These are phyloP conservation scores for Sander lucioperca DNA, from an alignment of 2,113 vertebrate species.

Conservation along the genomic window DNA sequence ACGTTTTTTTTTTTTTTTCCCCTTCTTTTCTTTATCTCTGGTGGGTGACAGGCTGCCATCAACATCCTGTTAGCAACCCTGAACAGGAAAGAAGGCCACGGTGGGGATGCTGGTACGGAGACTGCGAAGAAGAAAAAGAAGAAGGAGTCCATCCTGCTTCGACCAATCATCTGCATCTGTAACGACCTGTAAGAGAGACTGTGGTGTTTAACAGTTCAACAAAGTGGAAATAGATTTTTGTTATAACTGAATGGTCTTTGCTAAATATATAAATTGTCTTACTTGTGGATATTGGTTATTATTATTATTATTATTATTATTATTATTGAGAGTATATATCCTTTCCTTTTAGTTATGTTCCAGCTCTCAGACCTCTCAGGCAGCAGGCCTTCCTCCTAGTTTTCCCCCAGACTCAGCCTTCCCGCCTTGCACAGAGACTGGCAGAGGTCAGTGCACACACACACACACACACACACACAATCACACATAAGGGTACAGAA, in stretches of 20 bases:
- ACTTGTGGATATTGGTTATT: background rate
- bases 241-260: background rate
- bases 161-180: conserved; percentile 97
- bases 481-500: background rate
- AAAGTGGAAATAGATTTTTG: background rate
- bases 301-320: too few relatives aligned
- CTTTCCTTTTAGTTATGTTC: conserved; percentile 86
- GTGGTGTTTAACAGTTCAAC: background rate
- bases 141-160: conserved; percentile 84
- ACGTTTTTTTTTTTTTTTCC: background rate
- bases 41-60: conserved; percentile 88
- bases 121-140: conserved; percentile 82
- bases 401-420: conserved; percentile 89
- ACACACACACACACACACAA: background rate
- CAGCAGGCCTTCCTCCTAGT: conserved; percentile 91
- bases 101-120: conserved; percentile 61
- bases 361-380: conserved; percentile 90
- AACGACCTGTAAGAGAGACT: conserved; percentile 91
- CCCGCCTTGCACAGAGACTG: conserved; percentile 92
- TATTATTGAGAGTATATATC: background rate
- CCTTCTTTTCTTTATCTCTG: background rate
- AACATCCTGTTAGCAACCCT: conserved; percentile 87
- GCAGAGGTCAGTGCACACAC: conserved; percentile 84
- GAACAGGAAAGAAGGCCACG: conserved; percentile 85
- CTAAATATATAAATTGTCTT: background rate